Base-by-base conservation (phyloP, 2,113 vertebrate genomes). In the Trichechus manatus region DNA sequence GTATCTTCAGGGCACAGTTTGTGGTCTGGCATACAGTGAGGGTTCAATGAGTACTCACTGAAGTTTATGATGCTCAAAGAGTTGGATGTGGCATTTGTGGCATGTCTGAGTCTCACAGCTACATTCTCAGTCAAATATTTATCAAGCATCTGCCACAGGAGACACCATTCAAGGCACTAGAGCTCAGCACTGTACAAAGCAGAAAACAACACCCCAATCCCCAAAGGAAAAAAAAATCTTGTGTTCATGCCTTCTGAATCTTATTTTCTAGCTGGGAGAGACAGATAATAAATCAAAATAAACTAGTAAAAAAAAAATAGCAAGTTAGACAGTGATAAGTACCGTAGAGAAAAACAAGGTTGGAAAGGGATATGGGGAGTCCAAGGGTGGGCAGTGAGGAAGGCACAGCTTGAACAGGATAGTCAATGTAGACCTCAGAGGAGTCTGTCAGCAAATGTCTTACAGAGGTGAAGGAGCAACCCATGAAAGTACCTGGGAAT, bases 81-180 rank as follows among this genome's bases (percentile, higher is more conserved):
- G 79, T 20, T 31, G 31, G 86, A 31, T 39, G 81, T 94, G 75
- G 61, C 59, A 70, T 61, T 29, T 42, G 36, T 53, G 47, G 53
- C 25, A 27, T 70, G 15, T 44, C n/a, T 13, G 61, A 92, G 80
- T 47, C 64, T 79, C 68, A 88, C 4, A 25, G 56, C 50, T 89
- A 66, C 22, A 87, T 56, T 79, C 89, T 93, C 25, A 61, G 50
- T 78, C 61, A 97, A 77, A 91, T 87, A 95, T 77, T 80, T 94
- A 89, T 87, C 63, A 97, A 47, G 10, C 25, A 36, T 56, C 42
- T 61, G 31, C 50, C 89, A 90, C 2, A 1, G 23, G 78, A 90
- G 44, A 74, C 1, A 39, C 44, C 20, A 42, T 50, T 72, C 39
- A 50, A 83, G 68, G 36, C 29, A 80, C 9, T 44, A 84, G 50